Percentiles rank a stretch among this genome's conserved stretches.
Evolutionary conservation across 2,113 vertebrate species (phyloP).

Genomic region (Gopherus flavomarginatus): DNA sequence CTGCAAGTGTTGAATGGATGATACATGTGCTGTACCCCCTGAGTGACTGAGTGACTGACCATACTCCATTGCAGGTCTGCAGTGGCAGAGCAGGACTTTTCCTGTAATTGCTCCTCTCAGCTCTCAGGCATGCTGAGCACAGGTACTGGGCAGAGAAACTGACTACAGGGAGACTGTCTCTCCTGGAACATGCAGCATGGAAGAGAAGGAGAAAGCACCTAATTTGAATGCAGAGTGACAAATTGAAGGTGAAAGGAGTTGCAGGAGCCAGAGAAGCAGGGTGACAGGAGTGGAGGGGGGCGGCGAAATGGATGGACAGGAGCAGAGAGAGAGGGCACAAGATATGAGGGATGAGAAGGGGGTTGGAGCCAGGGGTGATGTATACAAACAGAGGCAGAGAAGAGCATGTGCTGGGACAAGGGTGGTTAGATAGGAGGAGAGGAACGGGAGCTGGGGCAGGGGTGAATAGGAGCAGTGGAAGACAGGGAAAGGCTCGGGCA

Average conservation of each 20-base stretch:
- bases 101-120: background rate
- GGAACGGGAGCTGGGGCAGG: accelerated
- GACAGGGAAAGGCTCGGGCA: background rate
- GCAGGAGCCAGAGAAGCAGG: background rate
- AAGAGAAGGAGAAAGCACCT: background rate
- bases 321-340: no score
- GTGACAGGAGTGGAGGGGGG: background rate
- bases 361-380: background rate
- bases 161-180: background rate
- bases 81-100: background rate
- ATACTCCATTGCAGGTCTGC: background rate
- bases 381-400: accelerated
- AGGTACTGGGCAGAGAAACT: background rate
- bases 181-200: accelerated
- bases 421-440: background rate
- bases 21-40: no score
- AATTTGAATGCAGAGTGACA: background rate
- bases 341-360: background rate
- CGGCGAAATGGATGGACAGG: background rate
- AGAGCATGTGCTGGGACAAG: accelerated
- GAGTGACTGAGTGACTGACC: background rate
- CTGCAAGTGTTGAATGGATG: background rate
- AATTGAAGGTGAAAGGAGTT: background rate
- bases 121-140: background rate
- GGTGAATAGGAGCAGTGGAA: background rate